Evolutionary conservation across 53 echinoderm and acorn worm genomes (phyloP).

Genomic region (Astropecten irregularis): DNA sequence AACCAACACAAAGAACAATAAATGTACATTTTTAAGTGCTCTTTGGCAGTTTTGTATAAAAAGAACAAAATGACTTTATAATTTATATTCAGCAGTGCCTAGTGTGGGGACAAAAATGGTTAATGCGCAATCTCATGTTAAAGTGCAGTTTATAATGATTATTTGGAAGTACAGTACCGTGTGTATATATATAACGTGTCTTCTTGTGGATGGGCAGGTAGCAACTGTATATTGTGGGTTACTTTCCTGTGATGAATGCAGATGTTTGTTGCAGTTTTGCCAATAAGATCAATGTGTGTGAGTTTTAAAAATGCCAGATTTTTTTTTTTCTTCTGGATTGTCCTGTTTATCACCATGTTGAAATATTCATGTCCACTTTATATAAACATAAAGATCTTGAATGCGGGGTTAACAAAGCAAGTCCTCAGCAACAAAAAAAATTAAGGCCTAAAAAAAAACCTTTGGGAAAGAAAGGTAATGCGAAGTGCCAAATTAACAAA

Average conservation of each 20-base stretch:
- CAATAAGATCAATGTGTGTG: constrained; percentile 37
- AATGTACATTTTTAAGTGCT: constrained; percentile 24
- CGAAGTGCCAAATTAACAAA: too few relatives aligned
- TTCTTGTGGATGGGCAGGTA: background rate
- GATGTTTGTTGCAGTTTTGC: background rate
- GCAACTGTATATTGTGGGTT: background rate
- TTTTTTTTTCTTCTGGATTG: background rate
- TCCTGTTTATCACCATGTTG: background rate
- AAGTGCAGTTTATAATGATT: constrained; percentile 9
- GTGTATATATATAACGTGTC: background rate
- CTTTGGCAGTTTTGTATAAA: constrained; percentile 29
- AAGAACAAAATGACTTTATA: background rate
- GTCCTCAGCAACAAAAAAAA: too few relatives aligned
- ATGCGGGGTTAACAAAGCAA: background rate
- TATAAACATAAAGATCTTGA: background rate
- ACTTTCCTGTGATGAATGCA: background rate
- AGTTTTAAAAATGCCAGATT: background rate
- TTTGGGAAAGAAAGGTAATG: too few relatives aligned
- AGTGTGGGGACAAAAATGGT: constrained; percentile 1
- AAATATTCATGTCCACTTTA: background rate
- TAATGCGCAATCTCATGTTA: constrained; percentile 5
- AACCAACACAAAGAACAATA: background rate
- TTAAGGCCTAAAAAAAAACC: too few relatives aligned
- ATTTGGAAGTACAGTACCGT: background rate
- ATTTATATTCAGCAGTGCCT: constrained; percentile 45